A percentile compares a stretch with the other conserved stretches of the same genome.
phyloP scores from a whole-genome alignment of 1,140 invertebrate genomes.

The Colletes gigas region DNA sequence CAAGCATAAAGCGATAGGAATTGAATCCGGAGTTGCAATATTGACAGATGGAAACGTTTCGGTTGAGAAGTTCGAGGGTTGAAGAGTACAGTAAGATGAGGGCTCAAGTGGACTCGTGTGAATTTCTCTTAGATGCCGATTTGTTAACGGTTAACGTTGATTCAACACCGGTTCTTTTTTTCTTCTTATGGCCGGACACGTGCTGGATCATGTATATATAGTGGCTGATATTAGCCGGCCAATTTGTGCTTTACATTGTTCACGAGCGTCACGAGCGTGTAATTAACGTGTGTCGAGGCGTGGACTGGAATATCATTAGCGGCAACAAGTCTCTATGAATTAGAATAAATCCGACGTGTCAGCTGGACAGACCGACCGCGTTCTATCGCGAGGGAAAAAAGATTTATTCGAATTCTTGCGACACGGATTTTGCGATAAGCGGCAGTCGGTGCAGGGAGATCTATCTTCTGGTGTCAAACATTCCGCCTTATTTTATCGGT shows the following conservation, averaged over 20 bases:
- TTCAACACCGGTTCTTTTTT: constrained; percentile 33
- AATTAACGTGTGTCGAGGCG: constrained; percentile 47
- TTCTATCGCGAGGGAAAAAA: constrained; percentile 9
- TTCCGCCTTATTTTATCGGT: constrained; percentile 15
- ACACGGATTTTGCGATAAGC: constrained; percentile 35
- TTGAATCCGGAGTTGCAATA: too few relatives aligned
- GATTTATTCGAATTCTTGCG: constrained; percentile 45
- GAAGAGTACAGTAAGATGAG: too few relatives aligned
- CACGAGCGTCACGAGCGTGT: constrained; percentile 36
- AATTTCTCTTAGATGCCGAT: not conserved
- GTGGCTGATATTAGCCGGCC: constrained; percentile 41
- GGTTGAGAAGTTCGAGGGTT: too few relatives aligned
- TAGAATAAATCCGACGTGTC: constrained; percentile 48
- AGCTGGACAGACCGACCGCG: not conserved
- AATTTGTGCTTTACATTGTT: constrained; percentile 54
- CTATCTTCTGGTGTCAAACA: constrained; percentile 23
- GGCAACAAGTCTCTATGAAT: constrained; percentile 36
- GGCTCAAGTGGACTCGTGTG: not conserved
- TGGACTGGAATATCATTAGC: constrained; percentile 53
- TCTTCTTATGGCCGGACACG: constrained; percentile 9
- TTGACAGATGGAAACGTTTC: too few relatives aligned
- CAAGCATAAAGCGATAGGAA: too few relatives aligned
- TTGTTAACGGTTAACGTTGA: constrained; percentile 33
- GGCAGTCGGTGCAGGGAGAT: not conserved
- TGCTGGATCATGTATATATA: constrained; percentile 6